phyloP scores from a whole-genome alignment of 2,113 vertebrate genomes.

The Brachyhypopomus gauderio region DNA sequence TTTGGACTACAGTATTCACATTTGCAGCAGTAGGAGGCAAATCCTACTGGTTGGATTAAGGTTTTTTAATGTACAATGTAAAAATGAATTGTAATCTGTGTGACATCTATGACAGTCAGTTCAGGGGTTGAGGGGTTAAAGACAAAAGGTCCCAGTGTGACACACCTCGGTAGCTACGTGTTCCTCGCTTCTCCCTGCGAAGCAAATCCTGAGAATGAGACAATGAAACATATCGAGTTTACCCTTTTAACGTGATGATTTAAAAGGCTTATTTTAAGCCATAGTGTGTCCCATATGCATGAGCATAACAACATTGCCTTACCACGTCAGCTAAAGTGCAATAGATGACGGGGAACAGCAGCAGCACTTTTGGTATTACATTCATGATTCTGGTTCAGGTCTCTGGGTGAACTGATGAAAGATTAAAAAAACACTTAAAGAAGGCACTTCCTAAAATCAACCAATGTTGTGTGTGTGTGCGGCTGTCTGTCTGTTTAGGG shows the following conservation, averaged over 20 bases:
- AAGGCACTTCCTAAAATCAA: neutral
- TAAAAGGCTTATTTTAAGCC: neutral
- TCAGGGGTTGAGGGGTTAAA: neutral
- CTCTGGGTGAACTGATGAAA: slow-evolving; percentile 13
- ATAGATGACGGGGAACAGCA: slow-evolving; percentile 4
- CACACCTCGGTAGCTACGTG: slow-evolving; percentile 34
- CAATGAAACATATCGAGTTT: neutral
- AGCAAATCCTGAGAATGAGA: slow-evolving; percentile 24
- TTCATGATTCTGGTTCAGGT: slow-evolving; percentile 29
- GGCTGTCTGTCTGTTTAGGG: neutral
- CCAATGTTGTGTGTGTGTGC: neutral
- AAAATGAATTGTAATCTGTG: neutral
- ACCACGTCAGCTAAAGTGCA: slow-evolving; percentile 26
- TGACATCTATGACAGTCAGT: neutral
- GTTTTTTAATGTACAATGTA: neutral
- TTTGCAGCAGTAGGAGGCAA: too few species aligned
- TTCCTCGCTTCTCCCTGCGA: slow-evolving; percentile 41
- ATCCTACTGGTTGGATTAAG: neutral
- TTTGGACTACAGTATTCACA: neutral
- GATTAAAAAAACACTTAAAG: neutral
- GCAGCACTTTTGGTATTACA: slow-evolving; percentile 12
- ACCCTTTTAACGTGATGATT: neutral
- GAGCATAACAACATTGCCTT: slow-evolving; percentile 21
- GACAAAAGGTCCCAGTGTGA: neutral
- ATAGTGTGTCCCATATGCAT: neutral